A percentile compares a stretch with the other conserved stretches of the same genome.
Evolutionary conservation across 2,797 vertebrate species (phyloP).

Genomic region (Sylvilagus floridanus): DNA sequence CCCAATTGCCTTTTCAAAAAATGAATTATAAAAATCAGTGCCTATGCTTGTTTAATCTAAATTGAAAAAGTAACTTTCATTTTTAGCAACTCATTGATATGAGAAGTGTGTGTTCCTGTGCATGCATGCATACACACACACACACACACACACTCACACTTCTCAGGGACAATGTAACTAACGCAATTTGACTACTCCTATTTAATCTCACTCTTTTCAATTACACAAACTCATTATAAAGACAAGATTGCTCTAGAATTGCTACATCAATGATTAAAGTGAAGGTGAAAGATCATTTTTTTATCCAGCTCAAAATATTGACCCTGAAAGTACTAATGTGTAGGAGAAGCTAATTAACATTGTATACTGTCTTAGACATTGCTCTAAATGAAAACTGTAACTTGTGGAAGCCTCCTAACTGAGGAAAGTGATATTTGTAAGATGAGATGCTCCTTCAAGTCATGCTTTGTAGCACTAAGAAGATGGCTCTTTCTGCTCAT

Average conservation of each 20-base stretch:
- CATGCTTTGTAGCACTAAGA: not conserved
- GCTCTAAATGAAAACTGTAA: not conserved
- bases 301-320: not conserved
- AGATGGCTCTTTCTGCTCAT: not conserved
- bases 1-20: not conserved
- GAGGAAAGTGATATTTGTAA: not conserved
- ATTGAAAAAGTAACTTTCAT: not conserved
- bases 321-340: not conserved
- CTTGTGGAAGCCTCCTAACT: not conserved
- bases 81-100: not conserved
- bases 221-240: not conserved
- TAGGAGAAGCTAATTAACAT: not conserved
- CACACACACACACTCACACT: not conserved
- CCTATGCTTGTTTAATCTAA: not conserved
- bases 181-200: not conserved
- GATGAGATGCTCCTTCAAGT: not conserved
- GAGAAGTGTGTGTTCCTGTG: not conserved
- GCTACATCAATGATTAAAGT: not conserved
- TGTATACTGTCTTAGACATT: not conserved
- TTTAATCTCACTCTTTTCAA: not conserved
- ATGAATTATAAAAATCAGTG: not conserved
- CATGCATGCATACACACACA: no score
- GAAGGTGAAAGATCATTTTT: slow-evolving; percentile 8
- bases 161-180: not conserved
- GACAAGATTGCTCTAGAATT: not conserved